Conservation (phyloP, 2,113 vertebrate genomes). For the Picathartes gymnocephalus region DNA sequence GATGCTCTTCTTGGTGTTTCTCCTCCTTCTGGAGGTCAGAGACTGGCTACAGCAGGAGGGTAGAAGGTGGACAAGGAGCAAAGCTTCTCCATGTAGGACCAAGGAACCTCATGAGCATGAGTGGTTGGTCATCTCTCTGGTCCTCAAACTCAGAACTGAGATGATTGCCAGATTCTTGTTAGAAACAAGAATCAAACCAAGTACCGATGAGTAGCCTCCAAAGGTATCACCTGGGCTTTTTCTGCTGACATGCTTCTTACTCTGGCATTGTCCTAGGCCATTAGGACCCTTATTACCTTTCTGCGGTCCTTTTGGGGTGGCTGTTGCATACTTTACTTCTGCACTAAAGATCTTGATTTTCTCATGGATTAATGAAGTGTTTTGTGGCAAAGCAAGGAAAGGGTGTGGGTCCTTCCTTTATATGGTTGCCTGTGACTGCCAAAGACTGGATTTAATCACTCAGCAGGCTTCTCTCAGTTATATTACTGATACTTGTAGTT, state of each 20-base stretch:
- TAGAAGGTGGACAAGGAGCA: background rate
- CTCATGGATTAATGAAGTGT: background rate
- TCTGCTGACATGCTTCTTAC: background rate
- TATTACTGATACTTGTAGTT: background rate
- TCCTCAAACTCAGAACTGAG: background rate
- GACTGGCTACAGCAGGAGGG: background rate
- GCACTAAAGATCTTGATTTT: background rate
- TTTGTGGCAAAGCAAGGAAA: background rate
- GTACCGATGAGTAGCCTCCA: background rate
- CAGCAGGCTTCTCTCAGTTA: background rate
- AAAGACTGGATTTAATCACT: background rate
- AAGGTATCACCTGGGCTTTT: background rate
- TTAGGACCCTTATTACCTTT: background rate
- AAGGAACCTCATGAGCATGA: accelerated
- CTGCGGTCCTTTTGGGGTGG: background rate
- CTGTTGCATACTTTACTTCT: background rate
- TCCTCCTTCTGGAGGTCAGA: background rate
- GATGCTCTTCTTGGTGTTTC: background rate
- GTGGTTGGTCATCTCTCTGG: background rate
- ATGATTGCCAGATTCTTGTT: background rate
- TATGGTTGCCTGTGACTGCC: background rate
- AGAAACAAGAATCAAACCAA: background rate
- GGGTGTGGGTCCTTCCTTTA: background rate
- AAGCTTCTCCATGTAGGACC: background rate
- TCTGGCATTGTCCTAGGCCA: background rate